phyloP scores from a whole-genome alignment of 2,888 invertebrate species.

The Leucoma salicis region DNA sequence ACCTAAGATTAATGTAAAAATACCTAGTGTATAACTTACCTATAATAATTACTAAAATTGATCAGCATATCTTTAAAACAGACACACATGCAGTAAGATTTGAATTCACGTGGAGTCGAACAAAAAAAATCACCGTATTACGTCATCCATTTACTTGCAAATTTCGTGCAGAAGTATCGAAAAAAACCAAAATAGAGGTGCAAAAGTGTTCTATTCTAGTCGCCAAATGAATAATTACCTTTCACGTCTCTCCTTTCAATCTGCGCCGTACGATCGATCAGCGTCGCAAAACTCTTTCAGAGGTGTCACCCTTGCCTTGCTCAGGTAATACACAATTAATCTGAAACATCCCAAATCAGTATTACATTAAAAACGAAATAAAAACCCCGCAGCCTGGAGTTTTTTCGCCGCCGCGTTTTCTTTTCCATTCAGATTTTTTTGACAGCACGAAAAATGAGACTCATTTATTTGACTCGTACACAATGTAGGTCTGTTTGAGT shows the following conservation, averaged over 20 bases:
- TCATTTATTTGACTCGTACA: constrained; percentile 83
- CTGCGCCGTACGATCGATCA: constrained; percentile 77
- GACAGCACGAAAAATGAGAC: constrained; percentile 82
- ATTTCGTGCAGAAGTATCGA: constrained; percentile 77
- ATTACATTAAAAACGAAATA: constrained; percentile 81
- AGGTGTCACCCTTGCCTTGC: constrained; percentile 74
- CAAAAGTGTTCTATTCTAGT: constrained; percentile 82
- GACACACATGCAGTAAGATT: constrained; percentile 48
- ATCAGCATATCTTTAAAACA: no score
- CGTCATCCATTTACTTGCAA: constrained; percentile 79
- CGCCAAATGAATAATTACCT: constrained; percentile 82
- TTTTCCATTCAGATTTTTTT: constrained; percentile 83
- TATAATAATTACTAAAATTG: no score
- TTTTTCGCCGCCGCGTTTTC: constrained; percentile 78
- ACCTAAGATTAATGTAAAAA: no score
- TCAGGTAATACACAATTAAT: constrained; percentile 81
- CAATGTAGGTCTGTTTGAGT: constrained; percentile 83
- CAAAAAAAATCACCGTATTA: constrained; percentile 77
- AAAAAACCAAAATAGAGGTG: constrained; percentile 78
- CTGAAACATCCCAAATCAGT: constrained; percentile 81
- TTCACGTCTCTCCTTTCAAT: constrained; percentile 81
- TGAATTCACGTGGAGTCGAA: constrained; percentile 68
- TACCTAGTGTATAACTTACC: no score
- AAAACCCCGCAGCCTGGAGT: constrained; percentile 72
- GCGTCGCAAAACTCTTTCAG: constrained; percentile 81